Evolutionary conservation across 2,797 vertebrate species (phyloP).

Genomic region (Sebastes oblongus): DNA sequence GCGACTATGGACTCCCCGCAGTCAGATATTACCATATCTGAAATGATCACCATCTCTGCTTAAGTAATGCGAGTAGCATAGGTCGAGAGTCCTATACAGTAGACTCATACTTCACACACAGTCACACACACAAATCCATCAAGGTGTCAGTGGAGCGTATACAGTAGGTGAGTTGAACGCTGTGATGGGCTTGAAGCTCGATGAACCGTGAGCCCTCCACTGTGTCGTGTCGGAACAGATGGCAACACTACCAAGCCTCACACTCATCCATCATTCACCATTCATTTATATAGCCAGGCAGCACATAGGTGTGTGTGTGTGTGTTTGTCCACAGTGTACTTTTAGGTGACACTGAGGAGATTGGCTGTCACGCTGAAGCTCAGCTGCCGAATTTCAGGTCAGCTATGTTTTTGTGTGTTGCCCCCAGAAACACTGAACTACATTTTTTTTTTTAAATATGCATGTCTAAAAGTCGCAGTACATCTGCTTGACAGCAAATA

Average conservation of each 20-base stretch:
- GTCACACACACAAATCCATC: conserved; percentile 11
- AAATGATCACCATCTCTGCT: conserved; percentile 41
- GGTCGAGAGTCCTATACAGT: conserved; percentile 18
- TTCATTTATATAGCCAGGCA: conserved; percentile 41
- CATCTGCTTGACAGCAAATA: not conserved
- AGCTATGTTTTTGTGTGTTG: not conserved
- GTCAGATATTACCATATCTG: conserved; percentile 35
- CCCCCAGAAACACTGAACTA: not conserved
- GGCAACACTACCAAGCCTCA: conserved; percentile 47
- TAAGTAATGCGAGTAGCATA: not conserved
- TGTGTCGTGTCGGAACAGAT: conserved; percentile 64
- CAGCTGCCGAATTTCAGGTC: conserved; percentile 23
- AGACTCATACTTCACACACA: not conserved
- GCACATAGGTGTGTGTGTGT: conserved; percentile 10
- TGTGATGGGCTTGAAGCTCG: conserved; percentile 52
- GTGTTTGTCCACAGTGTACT: conserved; percentile 21
- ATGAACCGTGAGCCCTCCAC: conserved; percentile 53
- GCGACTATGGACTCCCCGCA: not conserved
- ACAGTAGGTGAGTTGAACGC: conserved; percentile 52
- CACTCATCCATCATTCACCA: conserved; percentile 64
- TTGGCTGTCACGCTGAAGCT: conserved; percentile 32
- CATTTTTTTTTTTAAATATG: not conserved
- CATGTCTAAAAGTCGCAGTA: not conserved
- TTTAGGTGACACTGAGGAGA: conserved; percentile 26
- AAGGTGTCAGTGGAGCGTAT: conserved; percentile 45